Conservation (phyloP, 2,888 invertebrate species). For the Entomobrya multifasciata region DNA sequence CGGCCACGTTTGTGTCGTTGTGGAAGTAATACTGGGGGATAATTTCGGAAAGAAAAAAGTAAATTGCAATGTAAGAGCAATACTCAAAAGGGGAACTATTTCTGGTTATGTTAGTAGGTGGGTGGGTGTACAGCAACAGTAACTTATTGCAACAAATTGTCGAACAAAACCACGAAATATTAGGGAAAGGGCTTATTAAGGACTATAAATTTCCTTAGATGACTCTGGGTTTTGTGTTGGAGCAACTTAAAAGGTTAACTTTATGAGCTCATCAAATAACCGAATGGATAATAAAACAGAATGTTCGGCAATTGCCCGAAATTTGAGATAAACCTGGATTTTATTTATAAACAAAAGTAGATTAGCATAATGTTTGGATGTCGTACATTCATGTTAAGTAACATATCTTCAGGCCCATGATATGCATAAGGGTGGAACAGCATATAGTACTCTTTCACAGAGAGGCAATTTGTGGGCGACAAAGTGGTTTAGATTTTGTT, state of each 20-base stretch:
- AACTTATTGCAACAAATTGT: not conserved
- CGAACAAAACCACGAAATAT: not conserved
- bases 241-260: slow-evolving; percentile 30
- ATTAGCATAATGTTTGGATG: not conserved
- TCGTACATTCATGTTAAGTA: not conserved
- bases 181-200: slow-evolving; percentile 2
- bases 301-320: slow-evolving; percentile 13
- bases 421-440: no score
- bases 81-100: not conserved
- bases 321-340: not conserved
- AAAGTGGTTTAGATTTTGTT: no score
- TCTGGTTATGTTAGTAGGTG: not conserved
- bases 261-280: slow-evolving; percentile 55
- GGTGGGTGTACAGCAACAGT: not conserved
- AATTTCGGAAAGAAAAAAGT: not conserved
- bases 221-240: not conserved
- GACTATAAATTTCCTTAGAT: not conserved
- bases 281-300: slow-evolving; percentile 54
- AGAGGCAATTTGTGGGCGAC: no score
- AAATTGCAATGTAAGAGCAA: slow-evolving; percentile 11
- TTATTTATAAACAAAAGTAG: not conserved
- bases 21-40: slow-evolving; percentile 6
- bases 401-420: no score
- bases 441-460: no score
- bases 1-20: not conserved